Base-by-base conservation (phyloP, 2,797 vertebrate genomes). In the Peromyscus attwateri region DNA sequence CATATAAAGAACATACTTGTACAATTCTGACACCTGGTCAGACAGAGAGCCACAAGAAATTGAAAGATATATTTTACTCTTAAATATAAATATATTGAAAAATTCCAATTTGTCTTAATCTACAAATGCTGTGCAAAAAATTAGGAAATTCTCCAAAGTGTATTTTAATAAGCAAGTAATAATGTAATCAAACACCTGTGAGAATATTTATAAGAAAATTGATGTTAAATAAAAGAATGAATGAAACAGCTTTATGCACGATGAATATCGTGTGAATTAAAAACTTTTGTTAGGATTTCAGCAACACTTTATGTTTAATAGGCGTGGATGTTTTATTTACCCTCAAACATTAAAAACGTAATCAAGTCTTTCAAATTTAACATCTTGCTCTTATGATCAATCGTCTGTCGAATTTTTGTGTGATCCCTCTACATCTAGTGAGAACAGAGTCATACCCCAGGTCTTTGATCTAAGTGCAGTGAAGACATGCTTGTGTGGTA, bases 401-500 rank as follows among this genome's bases (percentile, higher is more conserved):
- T 71, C 6, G 19, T 87, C 89, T 37, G 19, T 87, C 85, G 29
- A 79, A 37, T 60, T 94, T 94, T 76, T 90, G 0, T 92, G 52
- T 49, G 17, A 95, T 37, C 89, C 3, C 62, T 16, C n/a, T 89
- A 40, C 16, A 52, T 94, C 6, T 94, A 29, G 13, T 73, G 31
- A 87, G 84, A n/a, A 64, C 1, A 9, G 27, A 89, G 17, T 95
- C 71, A 57, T n/a, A 34, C 13, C 17, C 29, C 1, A 68, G 2
- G 19, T 84, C 70, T 76, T 77, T 73, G 88, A 79, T 10, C 66
- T 29, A 82, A 96, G 87, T 23, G 46, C 9, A 75, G 73, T 66
- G n/a, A 92, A 60, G 49, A 71, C 82, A 89, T 5, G 2, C 31
- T 97, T 94, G n/a, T 92, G 60, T 95, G 79, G 94, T 96, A 97